These are phyloP conservation scores for Meloidogyne floridensis DNA, from an alignment of 1,140 invertebrate genomes.

Conservation along the genomic window DNA sequence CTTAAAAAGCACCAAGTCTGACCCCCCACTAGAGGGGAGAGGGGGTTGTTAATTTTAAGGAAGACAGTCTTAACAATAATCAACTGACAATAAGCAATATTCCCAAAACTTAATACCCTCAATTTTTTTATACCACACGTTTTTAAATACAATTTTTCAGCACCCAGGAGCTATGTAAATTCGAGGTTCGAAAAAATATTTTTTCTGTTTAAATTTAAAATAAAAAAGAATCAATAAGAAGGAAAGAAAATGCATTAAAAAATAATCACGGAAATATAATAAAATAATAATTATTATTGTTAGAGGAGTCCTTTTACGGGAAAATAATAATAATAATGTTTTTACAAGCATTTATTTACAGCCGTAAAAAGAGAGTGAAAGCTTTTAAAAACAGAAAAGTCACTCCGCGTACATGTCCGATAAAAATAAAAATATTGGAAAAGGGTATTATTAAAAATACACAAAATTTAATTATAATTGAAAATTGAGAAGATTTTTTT, in stretches of 20 bases:
- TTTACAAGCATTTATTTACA: neutral
- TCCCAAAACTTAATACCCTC: no score
- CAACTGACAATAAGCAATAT: no score
- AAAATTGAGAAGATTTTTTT: neutral
- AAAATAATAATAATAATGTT: neutral
- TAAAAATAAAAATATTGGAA: neutral
- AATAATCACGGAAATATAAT: neutral
- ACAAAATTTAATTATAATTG: neutral
- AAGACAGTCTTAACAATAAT: no score
- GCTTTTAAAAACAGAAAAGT: neutral
- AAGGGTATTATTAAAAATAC: neutral
- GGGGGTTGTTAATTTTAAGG: no score
- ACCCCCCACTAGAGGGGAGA: no score
- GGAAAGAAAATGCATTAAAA: no score
- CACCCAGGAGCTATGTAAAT: no score
- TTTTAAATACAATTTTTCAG: no score
- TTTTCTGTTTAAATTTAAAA: no score
- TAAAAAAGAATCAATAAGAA: constrained; percentile 10
- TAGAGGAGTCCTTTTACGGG: neutral
- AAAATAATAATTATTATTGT: neutral
- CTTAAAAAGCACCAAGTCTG: no score
- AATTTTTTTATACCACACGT: no score
- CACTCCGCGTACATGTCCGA: neutral
- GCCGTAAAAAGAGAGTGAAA: neutral
- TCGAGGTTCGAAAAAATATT: no score